Evolutionary conservation across 2,113 vertebrate species (phyloP).

Genomic region (Electrona antarctica): DNA sequence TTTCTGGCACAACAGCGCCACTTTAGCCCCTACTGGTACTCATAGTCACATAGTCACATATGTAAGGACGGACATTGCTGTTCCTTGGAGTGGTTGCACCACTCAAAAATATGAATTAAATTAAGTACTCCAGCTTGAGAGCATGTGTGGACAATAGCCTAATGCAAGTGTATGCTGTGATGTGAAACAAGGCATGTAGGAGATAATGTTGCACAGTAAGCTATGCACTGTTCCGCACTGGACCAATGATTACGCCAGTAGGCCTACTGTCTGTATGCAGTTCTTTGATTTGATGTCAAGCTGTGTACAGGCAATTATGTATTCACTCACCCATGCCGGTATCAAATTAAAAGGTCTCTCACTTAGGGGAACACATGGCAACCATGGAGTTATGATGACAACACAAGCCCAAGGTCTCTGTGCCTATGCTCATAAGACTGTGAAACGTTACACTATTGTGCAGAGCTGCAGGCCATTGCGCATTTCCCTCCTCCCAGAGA

Average conservation of each 20-base stretch:
- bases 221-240: background rate
- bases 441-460: slow-evolving; percentile 47
- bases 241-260: background rate
- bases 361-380: slow-evolving; percentile 34
- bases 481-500: background rate
- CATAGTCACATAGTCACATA: no score
- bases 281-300: background rate
- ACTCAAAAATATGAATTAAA: no score
- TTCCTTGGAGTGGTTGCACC: no score
- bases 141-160: no score
- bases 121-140: no score
- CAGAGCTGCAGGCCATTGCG: background rate
- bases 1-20: no score
- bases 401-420: slow-evolving; percentile 13
- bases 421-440: slow-evolving; percentile 4
- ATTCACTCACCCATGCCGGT: slow-evolving; percentile 40
- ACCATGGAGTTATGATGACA: background rate
- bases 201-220: background rate
- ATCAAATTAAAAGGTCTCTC: slow-evolving; percentile 40
- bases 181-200: no score
- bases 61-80: no score
- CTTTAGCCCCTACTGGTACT: no score
- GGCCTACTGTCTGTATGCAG: no score
- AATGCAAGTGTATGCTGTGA: no score
- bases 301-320: background rate